These are phyloP conservation scores for Rhopalosiphum maidis DNA, from an alignment of 1,140 invertebrate species.

Conservation along the genomic window DNA sequence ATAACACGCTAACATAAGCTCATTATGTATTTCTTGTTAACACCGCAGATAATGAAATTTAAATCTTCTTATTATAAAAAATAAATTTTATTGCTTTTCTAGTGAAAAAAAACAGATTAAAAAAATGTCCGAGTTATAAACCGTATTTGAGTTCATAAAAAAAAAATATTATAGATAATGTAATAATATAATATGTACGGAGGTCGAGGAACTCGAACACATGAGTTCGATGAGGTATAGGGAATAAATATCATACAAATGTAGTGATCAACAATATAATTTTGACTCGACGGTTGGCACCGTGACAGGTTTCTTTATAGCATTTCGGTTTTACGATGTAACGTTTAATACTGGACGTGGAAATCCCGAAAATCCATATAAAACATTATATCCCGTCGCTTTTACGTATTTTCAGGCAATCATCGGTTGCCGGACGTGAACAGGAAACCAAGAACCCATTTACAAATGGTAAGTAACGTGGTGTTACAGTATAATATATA, in stretches of 20 bases:
- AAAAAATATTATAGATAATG: not conserved
- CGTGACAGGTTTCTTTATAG: constrained; percentile 26
- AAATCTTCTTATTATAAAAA: constrained; percentile 17
- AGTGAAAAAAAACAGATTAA: not conserved
- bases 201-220: constrained; percentile 26
- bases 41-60: constrained; percentile 1
- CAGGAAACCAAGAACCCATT: constrained; percentile 83
- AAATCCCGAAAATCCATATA: constrained; percentile 3
- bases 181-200: not conserved
- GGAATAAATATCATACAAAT: not conserved
- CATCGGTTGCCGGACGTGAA: constrained; percentile 88
- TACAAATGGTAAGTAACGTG: constrained; percentile 87
- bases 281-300: not conserved
- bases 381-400: not conserved
- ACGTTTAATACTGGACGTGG: not conserved
- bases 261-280: constrained; percentile 9
- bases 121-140: not conserved
- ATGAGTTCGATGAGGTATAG: not conserved
- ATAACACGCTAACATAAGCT: not conserved
- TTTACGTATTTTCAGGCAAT: constrained; percentile 71
- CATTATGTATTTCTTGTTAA: not conserved
- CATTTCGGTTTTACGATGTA: constrained; percentile 30
- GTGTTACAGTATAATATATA: not conserved
- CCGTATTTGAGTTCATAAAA: not conserved
- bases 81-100: constrained; percentile 25